Evolutionary conservation across 2,113 vertebrate species (phyloP).

Genomic region (Seriola aureovittata): DNA sequence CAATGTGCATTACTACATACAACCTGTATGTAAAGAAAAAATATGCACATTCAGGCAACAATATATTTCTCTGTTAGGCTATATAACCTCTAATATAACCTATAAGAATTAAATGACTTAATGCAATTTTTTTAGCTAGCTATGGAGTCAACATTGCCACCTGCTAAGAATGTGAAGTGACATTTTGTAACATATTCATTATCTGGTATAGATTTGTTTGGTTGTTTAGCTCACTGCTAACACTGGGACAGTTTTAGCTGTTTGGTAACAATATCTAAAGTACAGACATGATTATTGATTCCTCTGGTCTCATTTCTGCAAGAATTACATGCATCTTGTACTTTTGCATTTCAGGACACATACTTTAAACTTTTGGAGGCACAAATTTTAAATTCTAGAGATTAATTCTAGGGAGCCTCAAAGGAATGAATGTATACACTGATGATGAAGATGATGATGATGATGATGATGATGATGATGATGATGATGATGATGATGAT

Average conservation of each 20-base stretch:
- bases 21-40: not conserved
- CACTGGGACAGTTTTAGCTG: not conserved
- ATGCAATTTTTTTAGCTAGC: too few species aligned
- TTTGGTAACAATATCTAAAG: not conserved
- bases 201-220: not conserved
- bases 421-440: not conserved
- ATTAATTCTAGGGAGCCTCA: not conserved
- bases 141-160: conserved; percentile 1
- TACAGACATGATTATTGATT: not conserved
- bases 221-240: not conserved
- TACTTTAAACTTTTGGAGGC: not conserved
- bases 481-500: not conserved
- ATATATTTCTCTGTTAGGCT: too few species aligned
- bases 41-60: not conserved
- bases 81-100: too few species aligned
- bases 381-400: not conserved
- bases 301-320: not conserved
- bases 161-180: not conserved
- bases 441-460: not conserved
- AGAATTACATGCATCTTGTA: not conserved
- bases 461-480: not conserved
- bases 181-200: too few species aligned
- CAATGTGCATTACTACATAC: not conserved
- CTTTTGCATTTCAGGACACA: conserved; percentile 3
- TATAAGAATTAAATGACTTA: too few species aligned